Percentiles rank a stretch among this genome's conserved stretches.
These are phyloP conservation scores for Epirrhoe tristata DNA, from an alignment of 2,888 invertebrate genomes.

Conservation along the genomic window DNA sequence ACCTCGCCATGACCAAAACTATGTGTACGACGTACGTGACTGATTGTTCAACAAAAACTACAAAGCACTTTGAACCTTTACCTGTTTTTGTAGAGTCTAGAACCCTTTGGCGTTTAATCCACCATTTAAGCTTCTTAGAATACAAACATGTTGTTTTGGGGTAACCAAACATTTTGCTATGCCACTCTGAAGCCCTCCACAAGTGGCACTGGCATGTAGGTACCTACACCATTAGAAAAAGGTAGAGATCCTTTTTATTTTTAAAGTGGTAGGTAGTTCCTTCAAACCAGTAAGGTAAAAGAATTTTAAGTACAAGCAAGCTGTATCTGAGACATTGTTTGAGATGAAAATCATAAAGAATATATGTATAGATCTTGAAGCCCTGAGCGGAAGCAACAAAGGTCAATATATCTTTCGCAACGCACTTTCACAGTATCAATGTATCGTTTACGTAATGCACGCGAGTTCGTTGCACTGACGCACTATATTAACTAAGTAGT, in stretches of 20 bases:
- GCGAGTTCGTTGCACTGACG: constrained; percentile 20
- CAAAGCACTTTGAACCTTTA: constrained; percentile 8
- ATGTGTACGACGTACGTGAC: background rate
- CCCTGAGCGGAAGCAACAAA: background rate
- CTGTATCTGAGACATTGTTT: background rate
- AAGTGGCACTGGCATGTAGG: no score
- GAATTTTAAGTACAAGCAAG: no score
- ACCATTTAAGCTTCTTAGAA: background rate
- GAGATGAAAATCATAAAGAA: background rate
- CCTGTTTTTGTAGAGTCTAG: background rate
- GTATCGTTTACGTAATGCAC: constrained; percentile 23
- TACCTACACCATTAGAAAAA: no score
- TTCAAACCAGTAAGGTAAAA: no score
- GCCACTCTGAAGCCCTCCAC: no score
- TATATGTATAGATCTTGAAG: background rate
- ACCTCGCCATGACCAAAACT: constrained; percentile 1
- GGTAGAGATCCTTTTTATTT: no score
- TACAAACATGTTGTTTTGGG: background rate
- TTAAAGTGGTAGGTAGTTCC: no score
- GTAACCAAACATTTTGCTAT: background rate
- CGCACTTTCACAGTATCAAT: constrained; percentile 15
- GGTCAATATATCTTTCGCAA: background rate
- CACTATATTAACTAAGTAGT: no score
- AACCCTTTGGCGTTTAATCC: background rate
- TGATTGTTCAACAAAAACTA: background rate